These are phyloP conservation scores for Furnarius figulus DNA, from an alignment of 2,113 vertebrate genomes.

Conservation along the genomic window DNA sequence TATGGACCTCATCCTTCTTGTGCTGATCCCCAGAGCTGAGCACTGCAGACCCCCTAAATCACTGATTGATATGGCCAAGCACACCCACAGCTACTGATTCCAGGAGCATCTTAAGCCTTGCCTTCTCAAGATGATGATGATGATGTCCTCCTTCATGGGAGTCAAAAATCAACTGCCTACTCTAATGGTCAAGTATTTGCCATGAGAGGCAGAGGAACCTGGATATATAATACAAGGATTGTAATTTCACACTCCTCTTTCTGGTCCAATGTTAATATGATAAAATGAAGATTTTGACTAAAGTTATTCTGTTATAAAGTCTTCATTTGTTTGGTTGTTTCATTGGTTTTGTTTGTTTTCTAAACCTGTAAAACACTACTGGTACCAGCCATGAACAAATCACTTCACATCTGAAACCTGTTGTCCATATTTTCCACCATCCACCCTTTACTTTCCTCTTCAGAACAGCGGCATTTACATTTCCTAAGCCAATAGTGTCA, in stretches of 20 bases:
- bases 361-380: neutral
- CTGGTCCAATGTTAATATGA: neutral
- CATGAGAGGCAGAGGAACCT: neutral
- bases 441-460: neutral
- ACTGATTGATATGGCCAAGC: too few species aligned
- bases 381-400: neutral
- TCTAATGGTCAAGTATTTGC: neutral
- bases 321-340: neutral
- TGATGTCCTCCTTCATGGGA: accelerated
- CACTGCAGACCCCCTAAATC: neutral
- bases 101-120: neutral
- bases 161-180: neutral
- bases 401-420: neutral
- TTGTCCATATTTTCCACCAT: neutral
- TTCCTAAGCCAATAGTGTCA: neutral
- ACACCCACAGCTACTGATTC: neutral
- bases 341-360: neutral
- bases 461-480: neutral
- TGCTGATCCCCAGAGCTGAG: neutral
- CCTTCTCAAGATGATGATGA: neutral
- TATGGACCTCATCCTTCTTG: neutral
- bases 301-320: neutral
- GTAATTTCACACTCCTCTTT: neutral
- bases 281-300: neutral
- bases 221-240: neutral